Evolutionary conservation across 2,888 invertebrate species (phyloP).

Genomic region (Cotesia congregata): DNA sequence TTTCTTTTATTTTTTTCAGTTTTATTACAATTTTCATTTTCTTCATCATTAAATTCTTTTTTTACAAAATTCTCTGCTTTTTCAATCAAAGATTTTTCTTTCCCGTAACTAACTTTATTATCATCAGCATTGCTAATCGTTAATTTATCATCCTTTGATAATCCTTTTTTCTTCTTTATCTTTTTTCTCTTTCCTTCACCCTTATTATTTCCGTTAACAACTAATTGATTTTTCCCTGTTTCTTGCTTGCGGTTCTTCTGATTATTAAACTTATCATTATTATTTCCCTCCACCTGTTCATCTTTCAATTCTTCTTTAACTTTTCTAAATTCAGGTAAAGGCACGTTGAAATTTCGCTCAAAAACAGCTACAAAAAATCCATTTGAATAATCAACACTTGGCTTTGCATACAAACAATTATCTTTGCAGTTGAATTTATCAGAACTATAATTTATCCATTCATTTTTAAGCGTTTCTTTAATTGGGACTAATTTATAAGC

Average conservation of each 20-base stretch:
- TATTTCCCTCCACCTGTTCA: neutral
- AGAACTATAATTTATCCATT: slow-evolving; percentile 81
- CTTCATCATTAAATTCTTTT: too few species aligned
- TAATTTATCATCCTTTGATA: neutral
- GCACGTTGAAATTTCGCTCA: slow-evolving; percentile 72
- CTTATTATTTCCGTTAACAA: slow-evolving; percentile 4
- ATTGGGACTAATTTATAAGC: slow-evolving; percentile 77
- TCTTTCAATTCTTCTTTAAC: slow-evolving; percentile 26
- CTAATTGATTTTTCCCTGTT: slow-evolving; percentile 32
- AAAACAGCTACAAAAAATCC: slow-evolving; percentile 97
- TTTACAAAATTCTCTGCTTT: too few species aligned
- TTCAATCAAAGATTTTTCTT: too few species aligned
- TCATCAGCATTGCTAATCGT: too few species aligned
- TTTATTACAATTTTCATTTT: too few species aligned
- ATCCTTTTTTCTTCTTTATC: slow-evolving; percentile 43
- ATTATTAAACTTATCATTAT: slow-evolving; percentile 10
- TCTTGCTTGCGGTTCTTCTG: slow-evolving; percentile 8
- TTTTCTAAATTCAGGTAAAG: slow-evolving; percentile 54
- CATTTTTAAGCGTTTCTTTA: slow-evolving; percentile 74
- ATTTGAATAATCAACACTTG: slow-evolving; percentile 85
- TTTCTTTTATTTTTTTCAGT: slow-evolving; percentile 22
- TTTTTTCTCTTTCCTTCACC: slow-evolving; percentile 50
- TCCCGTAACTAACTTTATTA: too few species aligned
- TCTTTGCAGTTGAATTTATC: slow-evolving; percentile 77
- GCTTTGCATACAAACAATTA: slow-evolving; percentile 84